Evolutionary conservation across 2,113 vertebrate genomes (phyloP), one percentile per base, ranked within the genome.

Genomic region (Morone saxatilis): DNA sequence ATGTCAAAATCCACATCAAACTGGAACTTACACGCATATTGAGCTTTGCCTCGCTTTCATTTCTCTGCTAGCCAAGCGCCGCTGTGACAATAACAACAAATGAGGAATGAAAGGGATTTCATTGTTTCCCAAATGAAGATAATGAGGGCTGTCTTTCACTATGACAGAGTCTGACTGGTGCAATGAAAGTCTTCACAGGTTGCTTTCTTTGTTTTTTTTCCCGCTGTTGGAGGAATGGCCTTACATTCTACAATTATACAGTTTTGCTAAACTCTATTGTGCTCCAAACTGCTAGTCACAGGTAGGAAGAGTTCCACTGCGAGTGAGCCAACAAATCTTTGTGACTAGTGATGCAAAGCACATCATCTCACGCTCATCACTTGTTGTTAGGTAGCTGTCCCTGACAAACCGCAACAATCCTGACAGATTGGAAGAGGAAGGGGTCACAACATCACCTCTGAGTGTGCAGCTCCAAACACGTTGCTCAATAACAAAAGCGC

Each of bases 1-100:
- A 94, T 89, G 93, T 94, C 91, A 93, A 95, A 95, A 95, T 91
- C 93, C 88, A 94, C 93, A 92, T 94, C 80, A 92, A 92, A 92
- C 89, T 73, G 83, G 63, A 93, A 88, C 86, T 82, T 89, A 91
- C 83, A 91, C 56, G 88, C 76, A 85, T 59, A 78, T 75, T 71
- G 69, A 93, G 92, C 83, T 84, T 71, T 50, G 78, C 80, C 61
- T 89, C 48, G 43, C 91, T 94, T 93, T 91, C 65, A 89, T 88
- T 94, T 73, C 86, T 88, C 78, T 3, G n/a, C 70, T 53, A 84
- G 83, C 74, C 60, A 51, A 83, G 50, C 68, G 40, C 56, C n/a
- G 75, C 80, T 73, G 77, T 78, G 72, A 93, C 84, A 93, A 92
- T 85, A 86, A 87, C 71, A 86, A 81, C 86, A 87, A 88, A 91